These are phyloP conservation scores for Conomelus anceps DNA, from an alignment of 2,888 invertebrate species.

Conservation along the genomic window DNA sequence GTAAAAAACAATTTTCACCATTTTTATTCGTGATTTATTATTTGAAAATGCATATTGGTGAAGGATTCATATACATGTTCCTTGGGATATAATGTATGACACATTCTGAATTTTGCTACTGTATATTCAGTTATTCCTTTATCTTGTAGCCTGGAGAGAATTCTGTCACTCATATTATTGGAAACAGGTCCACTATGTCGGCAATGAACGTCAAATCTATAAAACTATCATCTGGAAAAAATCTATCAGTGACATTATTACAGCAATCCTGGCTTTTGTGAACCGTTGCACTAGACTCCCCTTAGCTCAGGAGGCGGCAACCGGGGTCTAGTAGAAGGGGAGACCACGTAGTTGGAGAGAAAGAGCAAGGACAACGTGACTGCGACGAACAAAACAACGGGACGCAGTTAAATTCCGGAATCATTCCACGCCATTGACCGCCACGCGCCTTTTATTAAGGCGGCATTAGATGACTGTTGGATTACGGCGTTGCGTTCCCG, in stretches of 20 bases:
- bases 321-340: background rate
- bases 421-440: background rate
- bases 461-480: background rate
- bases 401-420: background rate
- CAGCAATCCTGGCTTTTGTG: background rate
- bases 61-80: no score
- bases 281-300: background rate
- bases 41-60: no score
- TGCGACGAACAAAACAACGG: background rate
- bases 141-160: no score
- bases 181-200: no score
- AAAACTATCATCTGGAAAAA: background rate
- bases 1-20: no score
- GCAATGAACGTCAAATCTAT: no score
- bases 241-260: background rate
- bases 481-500: background rate
- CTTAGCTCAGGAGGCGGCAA: background rate
- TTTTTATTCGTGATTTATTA: no score
- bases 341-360: background rate
- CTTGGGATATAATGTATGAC: no score
- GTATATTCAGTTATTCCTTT: no score
- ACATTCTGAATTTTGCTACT: no score
- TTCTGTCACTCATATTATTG: no score
- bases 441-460: background rate
- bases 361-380: background rate